Evolutionary conservation across 2,888 invertebrate genomes (phyloP), one percentile per base, ranked within the genome.

Genomic region (Baccha elongata): DNA sequence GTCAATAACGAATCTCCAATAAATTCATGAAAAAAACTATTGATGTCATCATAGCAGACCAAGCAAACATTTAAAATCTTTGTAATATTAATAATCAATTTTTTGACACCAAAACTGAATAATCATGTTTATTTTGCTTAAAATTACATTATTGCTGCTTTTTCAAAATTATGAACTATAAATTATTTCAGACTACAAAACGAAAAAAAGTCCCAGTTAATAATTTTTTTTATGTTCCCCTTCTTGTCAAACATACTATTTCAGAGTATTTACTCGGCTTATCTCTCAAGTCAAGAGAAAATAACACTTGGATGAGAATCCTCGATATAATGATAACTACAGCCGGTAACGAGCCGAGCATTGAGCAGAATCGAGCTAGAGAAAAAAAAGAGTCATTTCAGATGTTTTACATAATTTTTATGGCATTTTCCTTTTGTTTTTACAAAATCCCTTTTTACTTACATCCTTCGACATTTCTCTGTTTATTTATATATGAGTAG

Each of bases 401-500:
- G 68, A 78, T 83, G 83, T 83, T 83, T 83, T 83, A 83, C 83
- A 83, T 83, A 83, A 83, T 83, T 83, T 78, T 78, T 64, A 83
- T 83, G 78, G 68, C 68, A 78, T 78, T 83, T 73, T 83, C 62
- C 23, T 73, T 62, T 68, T 76, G 64, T 76, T 42, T 42, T 60
- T 11, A 60, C 23, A 48, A 44, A 32, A 35, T 46, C 52, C 52
- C 37, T 64, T 37, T 26, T 17, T 55, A 23, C 78, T 73, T 50
- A 17, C 26, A 46, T 73, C 55, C 26, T 60, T 26, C 15, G 21
- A 55, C 5, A 21, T 23, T n/a, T 11, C 19, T 53, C 17, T 17
- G 11, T 73, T 17, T 29, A 44, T 64, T 69, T 58, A 85, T 88
- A n/a, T n/a, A n/a, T 88, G n/a, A n/a, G 90, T 91, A 98, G 97